Evolutionary conservation across 2,797 vertebrate species (phyloP), one percentile per base, ranked within the genome.

Genomic region (Borostomias antarcticus): DNA sequence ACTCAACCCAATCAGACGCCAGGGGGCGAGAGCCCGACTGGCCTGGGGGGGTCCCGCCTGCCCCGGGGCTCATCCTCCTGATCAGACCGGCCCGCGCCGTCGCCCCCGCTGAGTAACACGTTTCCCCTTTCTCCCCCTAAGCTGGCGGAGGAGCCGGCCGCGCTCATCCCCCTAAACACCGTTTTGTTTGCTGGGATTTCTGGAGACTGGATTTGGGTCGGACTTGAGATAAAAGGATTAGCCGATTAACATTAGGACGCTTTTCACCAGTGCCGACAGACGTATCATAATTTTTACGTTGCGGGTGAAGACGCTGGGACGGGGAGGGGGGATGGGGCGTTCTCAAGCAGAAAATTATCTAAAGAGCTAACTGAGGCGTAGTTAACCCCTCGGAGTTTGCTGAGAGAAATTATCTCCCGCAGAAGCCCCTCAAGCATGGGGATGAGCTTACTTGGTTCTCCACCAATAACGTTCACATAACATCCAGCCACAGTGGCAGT

Each of bases 221-320:
- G 82, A 86, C 80, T 87, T 76, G 69, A 89, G 88, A 90, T 90
- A 91, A 91, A 90, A 77, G 89, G 89, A 91, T 92, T 91, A 91
- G 77, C 69, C 53, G 86, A 90, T 89, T 90, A 90, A 88, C 81
- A 78, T 86, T 84, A 78, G 81, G 86, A 84, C 86, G 82, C 79
- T 88, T 82, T 85, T 75, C 74, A 66, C 72, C 68, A 81, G 78
- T 65, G 69, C 80, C 85, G 85, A 90, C 86, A 84, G 85, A 89
- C 61, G 75, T 78, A 77, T 84, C 87, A 82, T 88, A 69, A 50
- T 88, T 88, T 86, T 88, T 81, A 79, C 84, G 85, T 85, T 75
- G 62, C 73, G 80, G 82, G 19, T 26, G 45, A 45, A 64, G 66
- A 29, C n/a, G 35, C 26, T 9, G 74, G 37, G 25, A 10, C 21